Base-by-base conservation (phyloP, 2,797 vertebrate genomes). In the Danio albolineatus region DNA sequence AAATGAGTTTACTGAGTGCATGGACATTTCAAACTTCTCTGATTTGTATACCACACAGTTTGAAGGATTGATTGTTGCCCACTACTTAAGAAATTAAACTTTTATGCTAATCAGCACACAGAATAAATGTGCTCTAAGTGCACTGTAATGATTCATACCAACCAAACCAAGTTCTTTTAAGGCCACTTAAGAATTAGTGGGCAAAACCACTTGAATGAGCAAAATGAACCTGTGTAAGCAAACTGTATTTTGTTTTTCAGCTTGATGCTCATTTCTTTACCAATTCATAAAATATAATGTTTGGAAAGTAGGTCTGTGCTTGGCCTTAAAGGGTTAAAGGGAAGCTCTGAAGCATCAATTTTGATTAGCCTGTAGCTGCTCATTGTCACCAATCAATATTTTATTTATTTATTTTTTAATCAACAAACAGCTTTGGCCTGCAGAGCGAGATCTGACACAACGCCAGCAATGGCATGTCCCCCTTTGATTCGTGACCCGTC, bases 331-430 rank as follows among this genome's bases (percentile, higher is more conserved):
- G 28, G 2, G 9, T 19, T 44, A 57, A 73, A 57, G 39, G 53
- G 51, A 43, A 44, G 46, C 76, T 81, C 77, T 78, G 60, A 53
- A 8, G 65, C 78, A 85, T 85, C 71, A 82, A 87, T 88, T 77
- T 85, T 85, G 81, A 88, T 88, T 84, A 87, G 82, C 70, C 84
- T 71, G n/a, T 79, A 82, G 83, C 83, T 78, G 56, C 46, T 73
- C 73, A 76, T 59, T 79, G 73, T 84, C 80, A 75, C 73, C 10
- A 67, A 89, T 92, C 92, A 86, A 91, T 91, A 88, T 84, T 88
- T 28, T 28, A 28, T 28, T 28, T 28, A 28, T 72, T 85, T 87
- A 83, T 73, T 84, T 59, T 66, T 10, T 54, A 79, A 89, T 91
- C 89, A 85, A 89, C 89, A 65, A 72, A 48, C 16, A 38, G 71